phyloP scores from a whole-genome alignment of 2,113 vertebrate genomes.

The Coptodon rendalli region DNA sequence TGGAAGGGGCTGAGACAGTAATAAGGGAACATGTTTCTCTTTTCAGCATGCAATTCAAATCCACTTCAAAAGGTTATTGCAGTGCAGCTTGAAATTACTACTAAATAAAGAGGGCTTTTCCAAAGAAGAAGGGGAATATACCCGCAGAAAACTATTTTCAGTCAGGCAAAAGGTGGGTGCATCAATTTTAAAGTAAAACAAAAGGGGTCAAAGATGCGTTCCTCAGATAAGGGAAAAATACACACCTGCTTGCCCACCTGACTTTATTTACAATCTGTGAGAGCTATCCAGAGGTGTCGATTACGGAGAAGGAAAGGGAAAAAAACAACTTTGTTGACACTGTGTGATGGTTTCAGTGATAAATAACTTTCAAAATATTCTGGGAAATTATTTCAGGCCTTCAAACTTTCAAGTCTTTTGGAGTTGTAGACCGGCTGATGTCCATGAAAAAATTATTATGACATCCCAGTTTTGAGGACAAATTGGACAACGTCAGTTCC shows the following conservation, averaged over 20 bases:
- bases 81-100: neutral
- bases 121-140: neutral
- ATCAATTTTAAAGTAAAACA: neutral
- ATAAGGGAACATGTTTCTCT: neutral
- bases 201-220: neutral
- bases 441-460: slow-evolving; percentile 13
- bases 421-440: slow-evolving; percentile 15
- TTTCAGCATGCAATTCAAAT: neutral
- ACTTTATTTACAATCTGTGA: neutral
- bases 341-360: neutral
- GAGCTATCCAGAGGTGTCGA: neutral
- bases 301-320: neutral
- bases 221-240: neutral
- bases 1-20: neutral
- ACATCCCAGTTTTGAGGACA: neutral
- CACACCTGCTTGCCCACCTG: neutral
- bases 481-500: neutral
- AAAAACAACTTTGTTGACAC: neutral
- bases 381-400: neutral
- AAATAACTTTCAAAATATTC: neutral
- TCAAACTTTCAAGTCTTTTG: slow-evolving; percentile 2
- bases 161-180: neutral
- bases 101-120: neutral
- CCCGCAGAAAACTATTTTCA: neutral
- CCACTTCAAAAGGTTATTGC: neutral